phyloP scores from a whole-genome alignment of 2,113 vertebrate species.

The Caracal caracal region DNA sequence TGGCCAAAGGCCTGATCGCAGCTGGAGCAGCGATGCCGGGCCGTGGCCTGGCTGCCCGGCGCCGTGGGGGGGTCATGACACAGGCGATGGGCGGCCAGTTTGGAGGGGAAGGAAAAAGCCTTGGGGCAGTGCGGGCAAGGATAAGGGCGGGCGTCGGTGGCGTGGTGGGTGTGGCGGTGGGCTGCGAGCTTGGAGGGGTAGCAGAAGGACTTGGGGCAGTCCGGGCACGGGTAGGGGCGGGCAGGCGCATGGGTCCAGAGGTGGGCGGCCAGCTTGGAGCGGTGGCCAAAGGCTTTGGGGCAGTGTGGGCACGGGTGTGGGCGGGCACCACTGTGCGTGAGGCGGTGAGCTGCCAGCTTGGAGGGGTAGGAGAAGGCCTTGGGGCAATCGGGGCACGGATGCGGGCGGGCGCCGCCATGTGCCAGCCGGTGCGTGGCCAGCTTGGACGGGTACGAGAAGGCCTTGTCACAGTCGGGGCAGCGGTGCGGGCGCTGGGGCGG shows the following conservation, averaged over 20 bases:
- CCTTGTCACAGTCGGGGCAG: constrained; percentile 82
- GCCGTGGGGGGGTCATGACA: constrained; percentile 68
- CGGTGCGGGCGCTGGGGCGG: constrained; percentile 72
- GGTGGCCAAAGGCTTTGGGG: constrained; percentile 81
- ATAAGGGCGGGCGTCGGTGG: constrained; percentile 83
- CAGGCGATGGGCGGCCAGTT: constrained; percentile 77
- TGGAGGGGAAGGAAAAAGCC: constrained; percentile 81
- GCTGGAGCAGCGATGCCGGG: constrained; percentile 65
- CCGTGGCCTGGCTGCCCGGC: neutral
- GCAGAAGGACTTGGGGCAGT: constrained; percentile 84
- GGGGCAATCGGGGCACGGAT: constrained; percentile 80
- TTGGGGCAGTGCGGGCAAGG: constrained; percentile 82
- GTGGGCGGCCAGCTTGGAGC: constrained; percentile 81
- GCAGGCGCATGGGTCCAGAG: constrained; percentile 79
- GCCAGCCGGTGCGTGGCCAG: constrained; percentile 81
- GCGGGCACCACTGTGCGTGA: constrained; percentile 82
- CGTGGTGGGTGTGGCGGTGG: constrained; percentile 83
- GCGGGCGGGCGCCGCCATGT: constrained; percentile 76
- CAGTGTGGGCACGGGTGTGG: constrained; percentile 80
- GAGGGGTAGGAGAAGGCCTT: constrained; percentile 75
- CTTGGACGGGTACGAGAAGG: constrained; percentile 83
- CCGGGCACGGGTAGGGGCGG: constrained; percentile 78
- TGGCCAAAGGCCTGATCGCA: constrained; percentile 81
- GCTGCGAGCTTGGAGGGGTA: constrained; percentile 82
- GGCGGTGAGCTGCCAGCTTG: constrained; percentile 81